These are phyloP conservation scores for Drosophila testacea DNA, from an alignment of 2,888 invertebrate species.

Conservation along the genomic window DNA sequence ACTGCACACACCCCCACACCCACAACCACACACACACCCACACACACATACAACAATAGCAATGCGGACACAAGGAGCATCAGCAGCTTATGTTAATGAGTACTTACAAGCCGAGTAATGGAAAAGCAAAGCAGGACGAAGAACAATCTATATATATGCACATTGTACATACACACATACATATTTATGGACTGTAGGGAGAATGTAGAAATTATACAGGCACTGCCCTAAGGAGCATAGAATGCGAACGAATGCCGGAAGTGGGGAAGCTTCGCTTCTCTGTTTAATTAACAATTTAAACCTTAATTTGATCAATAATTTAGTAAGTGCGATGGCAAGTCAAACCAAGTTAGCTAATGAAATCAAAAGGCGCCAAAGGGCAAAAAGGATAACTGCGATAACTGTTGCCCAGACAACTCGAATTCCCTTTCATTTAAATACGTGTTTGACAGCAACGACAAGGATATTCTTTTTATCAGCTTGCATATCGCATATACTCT, in stretches of 20 bases:
- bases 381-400: constrained; percentile 14
- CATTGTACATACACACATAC: neutral
- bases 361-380: constrained; percentile 27
- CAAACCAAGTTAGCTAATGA: constrained; percentile 24
- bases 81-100: constrained; percentile 74
- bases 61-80: constrained; percentile 25
- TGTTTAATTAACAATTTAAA: constrained; percentile 78
- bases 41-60: constrained; percentile 7
- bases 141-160: neutral
- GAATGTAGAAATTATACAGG: constrained; percentile 3
- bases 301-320: constrained; percentile 72
- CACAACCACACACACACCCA: constrained; percentile 1
- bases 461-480: constrained; percentile 19
- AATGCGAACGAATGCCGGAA: neutral
- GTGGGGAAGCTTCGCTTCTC: constrained; percentile 13
- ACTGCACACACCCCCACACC: neutral
- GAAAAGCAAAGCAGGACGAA: constrained; percentile 31
- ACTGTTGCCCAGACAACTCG: constrained; percentile 18
- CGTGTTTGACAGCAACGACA: constrained; percentile 7
- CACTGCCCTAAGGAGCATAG: neutral
- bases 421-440: constrained; percentile 5
- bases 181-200: neutral
- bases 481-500: constrained; percentile 26
- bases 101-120: constrained; percentile 68
- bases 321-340: constrained; percentile 30